These are phyloP conservation scores for Serilophus lunatus DNA, from an alignment of 2,113 vertebrate genomes.

Conservation along the genomic window DNA sequence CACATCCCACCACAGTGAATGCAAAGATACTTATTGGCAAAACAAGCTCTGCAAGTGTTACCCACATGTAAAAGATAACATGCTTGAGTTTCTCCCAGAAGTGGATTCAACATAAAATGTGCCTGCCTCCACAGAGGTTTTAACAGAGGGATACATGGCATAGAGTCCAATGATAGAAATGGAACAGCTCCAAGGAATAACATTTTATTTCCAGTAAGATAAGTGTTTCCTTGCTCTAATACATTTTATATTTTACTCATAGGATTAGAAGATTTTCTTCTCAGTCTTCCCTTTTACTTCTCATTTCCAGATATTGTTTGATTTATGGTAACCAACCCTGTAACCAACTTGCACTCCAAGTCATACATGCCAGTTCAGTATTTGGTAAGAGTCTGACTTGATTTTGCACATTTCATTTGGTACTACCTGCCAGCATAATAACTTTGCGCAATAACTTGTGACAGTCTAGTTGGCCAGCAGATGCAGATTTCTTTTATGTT, in stretches of 20 bases:
- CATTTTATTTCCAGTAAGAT: neutral
- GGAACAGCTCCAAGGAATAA: neutral
- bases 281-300: neutral
- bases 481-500: neutral
- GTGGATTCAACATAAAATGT: neutral
- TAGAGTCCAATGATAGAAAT: neutral
- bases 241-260: neutral
- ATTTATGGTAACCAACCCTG: neutral
- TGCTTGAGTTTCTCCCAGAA: neutral
- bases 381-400: neutral
- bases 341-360: neutral
- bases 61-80: conserved; percentile 27
- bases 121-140: neutral
- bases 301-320: neutral
- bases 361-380: neutral
- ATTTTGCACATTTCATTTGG: neutral
- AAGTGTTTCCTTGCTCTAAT: neutral
- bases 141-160: neutral
- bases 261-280: neutral
- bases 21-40: conserved; percentile 48
- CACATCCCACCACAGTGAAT: conserved; percentile 37
- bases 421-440: neutral
- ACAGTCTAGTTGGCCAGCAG: neutral
- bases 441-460: neutral
- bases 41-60: conserved; percentile 44